Evolutionary conservation across 2,888 invertebrate genomes (phyloP), one percentile per base, ranked within the genome.

Genomic region (Chloroclystis v-ata): DNA sequence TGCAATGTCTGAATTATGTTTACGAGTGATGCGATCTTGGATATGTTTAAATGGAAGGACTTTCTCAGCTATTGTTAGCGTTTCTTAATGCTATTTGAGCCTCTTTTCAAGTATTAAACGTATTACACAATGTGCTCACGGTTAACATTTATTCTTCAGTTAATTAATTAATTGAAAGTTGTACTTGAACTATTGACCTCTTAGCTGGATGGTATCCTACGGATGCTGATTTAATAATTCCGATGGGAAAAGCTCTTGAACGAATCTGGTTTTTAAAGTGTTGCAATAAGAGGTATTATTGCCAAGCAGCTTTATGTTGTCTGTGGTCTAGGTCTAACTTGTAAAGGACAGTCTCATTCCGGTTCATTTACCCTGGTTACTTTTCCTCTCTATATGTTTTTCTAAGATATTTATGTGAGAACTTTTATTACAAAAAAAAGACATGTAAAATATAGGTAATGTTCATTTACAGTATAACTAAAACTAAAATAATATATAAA

Each of bases 51-150:
- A 49, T 51, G 47, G 56, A 59, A 59, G 59, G 56, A 59, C 56
- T 59, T 48, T 59, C 59, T 48, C 59, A 59, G 49, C 54, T 29
- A 59, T 59, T 59, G 56, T 56, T 46, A 49, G 25, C 11, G 46
- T 49, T 49, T 42, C 35, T 48, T 49, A 49, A 52, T 32, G 20
- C 16, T 37, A 20, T 20, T 37, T 45, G 38, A 50, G 43, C 29
- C 38, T 48, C 46, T 20, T 35, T 35, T 35, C 35, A 35, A 35
- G 35, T 35, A 28, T 38, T 28, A 26, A 26, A 38, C n/a, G 16
- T 35, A 35, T 33, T 35, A 35, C 35, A 1, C 7, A 35, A 35
- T 33, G 20, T 35, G 10, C 35, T 35, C 35, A 11, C 20, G 35
- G 10, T 35, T 4, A 11, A 6, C 10, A 11, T 11, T 7, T 11